Percentiles rank a stretch among this genome's conserved stretches.
phyloP scores from a whole-genome alignment of 2,888 invertebrate species.

The Leucozona laternaria region DNA sequence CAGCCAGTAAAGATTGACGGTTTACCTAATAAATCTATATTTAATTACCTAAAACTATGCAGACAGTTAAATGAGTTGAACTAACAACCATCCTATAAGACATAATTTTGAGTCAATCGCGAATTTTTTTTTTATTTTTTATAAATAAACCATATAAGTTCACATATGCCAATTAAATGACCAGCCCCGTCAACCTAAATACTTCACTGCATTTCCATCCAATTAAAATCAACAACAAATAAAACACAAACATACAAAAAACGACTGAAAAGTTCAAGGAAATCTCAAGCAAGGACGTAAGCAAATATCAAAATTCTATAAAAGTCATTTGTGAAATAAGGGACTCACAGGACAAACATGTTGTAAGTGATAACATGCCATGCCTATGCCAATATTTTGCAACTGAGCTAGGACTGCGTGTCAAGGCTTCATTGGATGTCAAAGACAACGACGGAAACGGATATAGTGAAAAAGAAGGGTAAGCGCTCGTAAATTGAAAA shows the following conservation, averaged over 20 bases:
- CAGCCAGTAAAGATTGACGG: too few species aligned
- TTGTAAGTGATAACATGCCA: conserved; percentile 77
- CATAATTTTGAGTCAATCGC: neutral
- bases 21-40: too few species aligned
- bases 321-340: conserved; percentile 67
- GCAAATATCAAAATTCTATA: conserved; percentile 68
- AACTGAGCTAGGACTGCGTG: conserved; percentile 66
- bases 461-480: conserved; percentile 48
- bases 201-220: conserved; percentile 12
- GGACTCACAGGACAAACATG: conserved; percentile 63
- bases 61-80: neutral
- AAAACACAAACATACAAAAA: conserved; percentile 35
- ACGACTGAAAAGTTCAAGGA: conserved; percentile 66
- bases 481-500: conserved; percentile 14
- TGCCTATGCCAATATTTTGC: conserved; percentile 79
- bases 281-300: conserved; percentile 60
- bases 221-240: conserved; percentile 52
- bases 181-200: neutral
- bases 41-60: neutral
- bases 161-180: neutral
- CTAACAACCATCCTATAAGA: neutral
- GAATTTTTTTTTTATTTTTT: neutral
- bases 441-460: conserved; percentile 66
- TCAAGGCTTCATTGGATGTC: conserved; percentile 59
- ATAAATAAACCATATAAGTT: neutral